Evolutionary conservation across 2,888 invertebrate species (phyloP).

Genomic region (Andricus curvator): DNA sequence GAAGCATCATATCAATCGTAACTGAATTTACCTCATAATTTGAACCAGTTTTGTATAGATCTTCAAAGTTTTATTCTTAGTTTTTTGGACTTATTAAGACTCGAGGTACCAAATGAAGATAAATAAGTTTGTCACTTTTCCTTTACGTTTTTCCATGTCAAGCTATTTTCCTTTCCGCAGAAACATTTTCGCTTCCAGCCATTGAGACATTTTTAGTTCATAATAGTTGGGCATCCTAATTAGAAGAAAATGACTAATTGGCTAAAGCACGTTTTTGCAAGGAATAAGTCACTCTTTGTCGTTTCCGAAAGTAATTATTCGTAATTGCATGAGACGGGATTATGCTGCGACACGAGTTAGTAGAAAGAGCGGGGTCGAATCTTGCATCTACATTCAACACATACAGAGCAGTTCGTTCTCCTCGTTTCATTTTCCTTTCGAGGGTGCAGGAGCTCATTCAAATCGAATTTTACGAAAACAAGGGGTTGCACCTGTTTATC

Average conservation of each 20-base stretch:
- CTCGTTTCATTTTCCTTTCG: background rate
- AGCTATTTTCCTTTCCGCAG: background rate
- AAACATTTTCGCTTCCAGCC: background rate
- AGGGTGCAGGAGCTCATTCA: background rate
- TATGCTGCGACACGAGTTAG: background rate
- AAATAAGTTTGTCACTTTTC: too few relatives aligned
- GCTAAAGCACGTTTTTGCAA: background rate
- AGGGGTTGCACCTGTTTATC: background rate
- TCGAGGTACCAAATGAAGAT: too few relatives aligned
- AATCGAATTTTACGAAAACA: conserved; percentile 23
- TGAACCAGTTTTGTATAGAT: too few relatives aligned
- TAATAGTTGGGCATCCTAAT: conserved; percentile 34
- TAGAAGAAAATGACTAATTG: conserved; percentile 39
- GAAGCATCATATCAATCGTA: too few relatives aligned
- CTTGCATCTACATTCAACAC: background rate
- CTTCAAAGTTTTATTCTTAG: too few relatives aligned
- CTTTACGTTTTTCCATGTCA: too few relatives aligned
- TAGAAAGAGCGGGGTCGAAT: background rate
- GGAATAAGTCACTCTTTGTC: background rate
- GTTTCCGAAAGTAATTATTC: conserved; percentile 3
- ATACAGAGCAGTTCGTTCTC: background rate
- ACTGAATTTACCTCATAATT: too few relatives aligned
- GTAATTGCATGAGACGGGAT: background rate
- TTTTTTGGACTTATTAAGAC: too few relatives aligned
- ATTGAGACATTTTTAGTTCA: background rate